Evolutionary conservation across 2,888 invertebrate genomes (phyloP), one percentile per base, ranked within the genome.

Genomic region (Hartigia nigra): DNA sequence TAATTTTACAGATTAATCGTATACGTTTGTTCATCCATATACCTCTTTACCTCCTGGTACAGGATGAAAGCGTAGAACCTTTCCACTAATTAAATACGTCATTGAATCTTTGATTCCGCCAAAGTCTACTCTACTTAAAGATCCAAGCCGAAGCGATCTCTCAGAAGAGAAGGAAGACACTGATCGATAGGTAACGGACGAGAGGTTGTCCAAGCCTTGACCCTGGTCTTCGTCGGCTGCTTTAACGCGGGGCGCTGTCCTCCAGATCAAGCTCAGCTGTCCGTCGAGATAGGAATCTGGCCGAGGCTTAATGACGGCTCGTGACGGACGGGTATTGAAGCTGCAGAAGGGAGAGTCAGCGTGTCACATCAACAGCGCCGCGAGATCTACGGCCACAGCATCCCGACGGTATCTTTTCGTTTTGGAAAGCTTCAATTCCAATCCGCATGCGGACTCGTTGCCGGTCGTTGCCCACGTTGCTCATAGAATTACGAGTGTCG

Each of bases 231-330:
- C 70, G 85, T 86, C 84, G 86, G 84, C 86, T 76, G 85, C 83
- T 87, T 85, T 86, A 87, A 87, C 87, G 85, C 84, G 79, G 74
- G 70, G 75, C 76, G 74, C 77, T 81, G 80, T 82, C 84, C 85
- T 87, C 83, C 84, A 82, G 84, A 87, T 88, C 87, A 82, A 83
- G 79, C 82, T 81, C 79, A 81, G 81, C 84, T 82, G 85, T 82
- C 84, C 81, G 79, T 81, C 82, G 80, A 87, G 90, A 90, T 90
- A 89, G 88, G 87, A 88, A 90, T 90, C 90, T 89, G 85, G 87
- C 85, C 82, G 86, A 84, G 82, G 87, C 87, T 89, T 90, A 90
- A 90, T 90, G 90, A 90, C 88, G 90, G 88, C 87, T 87, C 86
- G 86, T 88, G 88, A 88, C 85, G 86, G 89, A 88, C 88, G 86